Evolutionary conservation across 1,140 invertebrate genomes (phyloP).

Genomic region (Chionoecetes opilio): DNA sequence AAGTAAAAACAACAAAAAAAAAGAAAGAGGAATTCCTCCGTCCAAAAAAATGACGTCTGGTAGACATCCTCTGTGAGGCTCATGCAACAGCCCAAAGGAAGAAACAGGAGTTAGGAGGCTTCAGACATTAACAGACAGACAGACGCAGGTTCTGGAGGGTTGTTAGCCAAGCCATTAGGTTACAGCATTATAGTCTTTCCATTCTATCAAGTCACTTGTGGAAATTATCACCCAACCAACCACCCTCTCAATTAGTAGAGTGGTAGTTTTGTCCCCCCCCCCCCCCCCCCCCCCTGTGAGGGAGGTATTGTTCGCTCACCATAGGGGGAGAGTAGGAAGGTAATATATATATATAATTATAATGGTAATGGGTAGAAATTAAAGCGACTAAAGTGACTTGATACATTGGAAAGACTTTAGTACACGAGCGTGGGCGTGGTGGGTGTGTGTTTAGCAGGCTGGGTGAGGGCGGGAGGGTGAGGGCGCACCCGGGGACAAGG

Average conservation of each 20-base stretch:
- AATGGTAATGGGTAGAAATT: too few species aligned
- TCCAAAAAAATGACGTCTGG: conserved; percentile 76
- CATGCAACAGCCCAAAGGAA: conserved; percentile 63
- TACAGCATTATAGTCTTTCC: too few species aligned
- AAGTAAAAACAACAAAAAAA: conserved; percentile 49
- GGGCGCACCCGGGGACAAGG: background rate
- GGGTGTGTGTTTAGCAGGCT: background rate
- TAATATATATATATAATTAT: too few species aligned
- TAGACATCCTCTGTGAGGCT: conserved; percentile 69
- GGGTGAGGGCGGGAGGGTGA: background rate
- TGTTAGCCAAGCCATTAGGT: background rate
- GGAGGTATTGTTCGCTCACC: too few species aligned
- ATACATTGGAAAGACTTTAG: too few species aligned
- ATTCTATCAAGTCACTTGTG: too few species aligned
- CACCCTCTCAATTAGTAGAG: too few species aligned
- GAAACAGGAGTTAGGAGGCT: conserved; percentile 57
- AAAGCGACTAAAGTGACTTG: too few species aligned
- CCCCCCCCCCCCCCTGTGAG: too few species aligned
- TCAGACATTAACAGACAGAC: conserved; percentile 37
- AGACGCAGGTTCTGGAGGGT: conserved; percentile 7
- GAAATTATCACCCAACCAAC: too few species aligned
- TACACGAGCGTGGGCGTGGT: background rate
- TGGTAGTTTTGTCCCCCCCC: too few species aligned
- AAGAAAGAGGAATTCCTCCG: conserved; percentile 67
- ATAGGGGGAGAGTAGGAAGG: too few species aligned